Conservation (phyloP, 2,113 vertebrate species). For the Phylloscopus trochiloides region DNA sequence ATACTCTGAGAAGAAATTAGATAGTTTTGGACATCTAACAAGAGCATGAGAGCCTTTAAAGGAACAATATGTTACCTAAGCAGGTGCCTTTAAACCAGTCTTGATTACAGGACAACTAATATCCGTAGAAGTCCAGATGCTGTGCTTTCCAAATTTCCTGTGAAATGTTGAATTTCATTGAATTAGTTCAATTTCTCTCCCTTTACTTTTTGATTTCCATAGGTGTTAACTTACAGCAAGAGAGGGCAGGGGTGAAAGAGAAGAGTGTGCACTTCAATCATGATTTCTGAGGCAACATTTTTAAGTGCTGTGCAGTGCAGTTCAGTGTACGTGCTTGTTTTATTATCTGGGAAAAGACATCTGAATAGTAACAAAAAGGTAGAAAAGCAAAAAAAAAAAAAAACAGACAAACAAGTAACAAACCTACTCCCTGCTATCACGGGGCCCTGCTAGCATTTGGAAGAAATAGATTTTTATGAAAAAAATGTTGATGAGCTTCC, state of each 20-base stretch:
- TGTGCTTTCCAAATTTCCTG: not conserved
- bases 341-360: not conserved
- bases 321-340: not conserved
- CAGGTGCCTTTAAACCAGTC: not conserved
- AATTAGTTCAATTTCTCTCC: not conserved
- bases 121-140: not conserved
- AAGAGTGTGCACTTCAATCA: accelerated
- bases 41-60: not conserved
- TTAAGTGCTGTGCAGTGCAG: not conserved
- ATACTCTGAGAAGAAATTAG: not conserved
- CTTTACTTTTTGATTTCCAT: not conserved
- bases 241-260: not conserved
- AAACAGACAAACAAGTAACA: not conserved
- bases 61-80: not conserved
- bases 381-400: not conserved
- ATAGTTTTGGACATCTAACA: not conserved
- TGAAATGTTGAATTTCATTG: not conserved
- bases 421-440: not conserved
- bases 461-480: not conserved
- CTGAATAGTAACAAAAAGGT: not conserved
- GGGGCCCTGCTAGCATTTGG: not conserved
- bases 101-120: not conserved
- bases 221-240: accelerated
- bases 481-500: not conserved
- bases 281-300: not conserved